Conservation (phyloP, 2,888 invertebrate species). For the Mesopsocus fuscifrons region DNA sequence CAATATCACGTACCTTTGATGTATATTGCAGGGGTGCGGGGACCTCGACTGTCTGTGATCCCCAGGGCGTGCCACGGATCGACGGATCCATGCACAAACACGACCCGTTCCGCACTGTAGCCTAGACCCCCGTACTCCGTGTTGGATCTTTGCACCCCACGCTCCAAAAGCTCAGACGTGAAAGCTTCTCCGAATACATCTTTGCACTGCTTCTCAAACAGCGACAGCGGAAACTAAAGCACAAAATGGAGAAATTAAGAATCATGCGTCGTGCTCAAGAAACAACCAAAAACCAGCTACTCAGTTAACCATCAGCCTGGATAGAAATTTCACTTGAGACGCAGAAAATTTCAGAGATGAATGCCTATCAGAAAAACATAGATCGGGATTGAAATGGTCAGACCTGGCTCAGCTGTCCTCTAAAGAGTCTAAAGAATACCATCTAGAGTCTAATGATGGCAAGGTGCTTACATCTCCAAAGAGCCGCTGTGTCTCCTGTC, state of each 20-base stretch:
- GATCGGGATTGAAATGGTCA: too few species aligned
- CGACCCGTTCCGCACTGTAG: conserved; percentile 48
- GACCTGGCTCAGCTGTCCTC: too few species aligned
- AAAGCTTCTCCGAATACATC: conserved; percentile 67
- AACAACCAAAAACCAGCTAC: too few species aligned
- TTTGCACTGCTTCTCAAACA: conserved; percentile 59
- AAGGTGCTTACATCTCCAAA: conserved; percentile 45
- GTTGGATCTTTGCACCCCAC: conserved; percentile 52
- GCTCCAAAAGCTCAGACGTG: conserved; percentile 35
- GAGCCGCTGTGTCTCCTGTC: conserved; percentile 29
- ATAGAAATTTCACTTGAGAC: too few species aligned
- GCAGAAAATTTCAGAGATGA: too few species aligned
- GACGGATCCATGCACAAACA: conserved; percentile 74
- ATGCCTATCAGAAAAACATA: too few species aligned
- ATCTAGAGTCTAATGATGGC: too few species aligned
- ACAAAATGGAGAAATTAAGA: too few species aligned
- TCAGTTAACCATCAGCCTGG: too few species aligned
- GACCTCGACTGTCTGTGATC: conserved; percentile 35
- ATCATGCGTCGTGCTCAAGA: too few species aligned
- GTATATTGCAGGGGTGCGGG: conserved; percentile 45
- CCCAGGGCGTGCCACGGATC: conserved; percentile 81
- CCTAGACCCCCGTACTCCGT: conserved; percentile 56
- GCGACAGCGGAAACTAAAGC: conserved; percentile 44
- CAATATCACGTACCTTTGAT: conserved; percentile 51
- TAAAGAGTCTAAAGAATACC: too few species aligned